A percentile compares a stretch with the other conserved stretches of the same genome.
Conservation (phyloP, 2,113 vertebrate species). For the Ornithorhynchus anatinus region DNA sequence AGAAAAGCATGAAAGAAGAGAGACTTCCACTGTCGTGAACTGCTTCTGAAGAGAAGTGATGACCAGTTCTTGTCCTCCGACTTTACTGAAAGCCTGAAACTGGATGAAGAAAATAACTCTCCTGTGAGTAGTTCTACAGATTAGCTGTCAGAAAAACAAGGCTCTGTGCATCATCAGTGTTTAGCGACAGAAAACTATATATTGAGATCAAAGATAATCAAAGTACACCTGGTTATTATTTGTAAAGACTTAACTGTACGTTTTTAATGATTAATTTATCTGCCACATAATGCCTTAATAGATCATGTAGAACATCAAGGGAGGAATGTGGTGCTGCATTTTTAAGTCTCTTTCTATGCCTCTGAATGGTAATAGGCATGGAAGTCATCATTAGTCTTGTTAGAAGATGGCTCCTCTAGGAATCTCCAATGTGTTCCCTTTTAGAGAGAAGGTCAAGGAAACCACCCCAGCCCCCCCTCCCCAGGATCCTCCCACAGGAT, state of each 20-base stretch:
- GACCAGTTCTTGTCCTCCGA: constrained; percentile 38
- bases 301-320: constrained; percentile 85
- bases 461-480: constrained; percentile 64
- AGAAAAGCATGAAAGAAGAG: constrained; percentile 44
- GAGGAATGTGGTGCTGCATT: constrained; percentile 83
- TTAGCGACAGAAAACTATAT: constrained; percentile 67
- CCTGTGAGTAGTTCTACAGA: constrained; percentile 44
- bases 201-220: constrained; percentile 76
- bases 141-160: constrained; percentile 58
- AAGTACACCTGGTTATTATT: constrained; percentile 84
- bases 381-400: constrained; percentile 85
- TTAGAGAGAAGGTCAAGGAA: constrained; percentile 78
- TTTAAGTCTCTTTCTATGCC: constrained; percentile 76
- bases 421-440: constrained; percentile 82
- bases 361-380: constrained; percentile 85
- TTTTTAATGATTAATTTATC: constrained; percentile 88
- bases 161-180: constrained; percentile 43
- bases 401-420: constrained; percentile 83
- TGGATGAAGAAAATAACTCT: constrained; percentile 20
- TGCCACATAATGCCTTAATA: constrained; percentile 80
- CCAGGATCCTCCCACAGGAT: constrained; percentile 76
- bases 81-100: constrained; percentile 19
- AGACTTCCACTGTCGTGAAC: constrained; percentile 33
- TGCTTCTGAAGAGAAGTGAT: constrained; percentile 37
- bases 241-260: constrained; percentile 83